Evolutionary conservation across 2,797 vertebrate species (phyloP), one percentile per base, ranked within the genome.

Genomic region (Enteromius viviparus): DNA sequence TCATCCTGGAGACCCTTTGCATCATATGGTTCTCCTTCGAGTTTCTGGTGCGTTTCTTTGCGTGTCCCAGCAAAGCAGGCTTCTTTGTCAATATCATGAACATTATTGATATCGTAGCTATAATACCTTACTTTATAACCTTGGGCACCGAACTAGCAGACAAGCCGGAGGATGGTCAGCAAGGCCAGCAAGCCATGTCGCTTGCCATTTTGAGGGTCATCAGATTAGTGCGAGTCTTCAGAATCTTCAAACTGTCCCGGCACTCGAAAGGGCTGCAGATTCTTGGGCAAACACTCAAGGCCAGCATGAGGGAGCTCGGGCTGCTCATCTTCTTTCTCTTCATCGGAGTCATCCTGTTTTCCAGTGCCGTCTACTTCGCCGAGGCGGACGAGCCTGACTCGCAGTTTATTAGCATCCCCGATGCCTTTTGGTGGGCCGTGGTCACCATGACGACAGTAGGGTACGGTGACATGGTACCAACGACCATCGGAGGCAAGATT

Each of bases 71-170:
- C 93, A 99, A 99, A 93, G 97, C 98, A 23, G 97, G 96, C 4
- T 99, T 99, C 94, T 99, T 99, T 91, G 98, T 97, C 87, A 99
- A 99, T 92, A 98, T 99, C 88, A 99, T 99, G 98, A 99, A 99
- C 94, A 99, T 99, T 81, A 99, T 99, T 89, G 98, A 99, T 91
- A 99, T 99, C 15, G 98, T 99, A 45, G 98, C 98, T 87, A 99
- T 99, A 91, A 99, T 99, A 29, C 98, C 98, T 17, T 99, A 99
- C 82, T 99, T 99, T 93, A 99, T 99, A 91, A 99, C 98, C 21
- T 90, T 99, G 66, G 98, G 98, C 71, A 99, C 98, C 0, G 98
- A 99, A 90, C 92, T 99, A 89, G 98, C 98, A 0, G 97, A 99
- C 92, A 96, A 97, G 90, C 96, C 96, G 0, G 97, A 99, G 89